Base-by-base conservation (phyloP, 2,113 vertebrate genomes). In the Megaceryle maxima region DNA sequence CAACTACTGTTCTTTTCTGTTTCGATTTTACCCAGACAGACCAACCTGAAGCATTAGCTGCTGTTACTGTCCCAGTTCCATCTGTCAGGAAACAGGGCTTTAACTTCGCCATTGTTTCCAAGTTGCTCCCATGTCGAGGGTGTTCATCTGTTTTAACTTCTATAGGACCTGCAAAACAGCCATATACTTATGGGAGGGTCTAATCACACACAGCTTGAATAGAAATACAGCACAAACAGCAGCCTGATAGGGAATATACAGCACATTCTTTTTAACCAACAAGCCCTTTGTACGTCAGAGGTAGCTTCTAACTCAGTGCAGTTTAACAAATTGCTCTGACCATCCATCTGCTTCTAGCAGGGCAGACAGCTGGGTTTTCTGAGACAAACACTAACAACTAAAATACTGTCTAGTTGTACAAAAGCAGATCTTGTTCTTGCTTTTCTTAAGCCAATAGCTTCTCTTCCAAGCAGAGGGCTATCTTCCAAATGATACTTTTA, bases 1-100 rank as follows among this genome's bases (percentile, higher is more conserved):
- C 57, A 70, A 21, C 33, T 53, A 5, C 29, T 53, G 9, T 4
- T 51, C 43, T 79, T 56, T 31, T 44, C 60, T 35, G 41, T 43
- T 64, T 53, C 2, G 7, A 9, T 56, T 67, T 33, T 44, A 73
- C 60, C 13, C 67, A 64, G 43, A 57, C 0, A 10, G 67, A 96
- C 95, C 7, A 79, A 99, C 99, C 99, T 98, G 99, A 99, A 56
- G 99, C 98, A 79, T 99, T 99, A 46, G 98, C 99, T 55, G 99
- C 93, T 5, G 99, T 99, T 86, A 99, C 98, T 0, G 99, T 99
- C 35, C 99, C 99, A 4, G 98, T 99, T 48, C 98, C 97, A 21
- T 99, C 98, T 8, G 98, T 99, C 39, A 99, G 53, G 84, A 99
- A 99, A 96, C 96, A 99, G 13, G 99, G 98, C 96, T 98, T 99